Conservation (phyloP, 2,113 vertebrate genomes). For the Gobiocypris rarus region DNA sequence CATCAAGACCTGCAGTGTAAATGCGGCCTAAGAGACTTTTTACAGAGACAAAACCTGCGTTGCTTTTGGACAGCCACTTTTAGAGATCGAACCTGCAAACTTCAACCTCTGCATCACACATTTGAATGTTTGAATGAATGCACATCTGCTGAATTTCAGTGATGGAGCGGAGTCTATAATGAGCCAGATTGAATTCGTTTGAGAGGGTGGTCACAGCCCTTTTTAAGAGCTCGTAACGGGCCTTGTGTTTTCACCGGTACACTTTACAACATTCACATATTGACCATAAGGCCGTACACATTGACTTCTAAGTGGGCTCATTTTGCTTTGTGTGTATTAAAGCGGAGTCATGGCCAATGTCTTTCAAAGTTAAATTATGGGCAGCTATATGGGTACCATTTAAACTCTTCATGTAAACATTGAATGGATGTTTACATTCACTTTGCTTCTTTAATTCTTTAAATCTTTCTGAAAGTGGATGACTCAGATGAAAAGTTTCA, state of each 20-base stretch:
- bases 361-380: constrained; percentile 23
- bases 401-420: constrained; percentile 2
- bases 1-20: no score
- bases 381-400: constrained; percentile 18
- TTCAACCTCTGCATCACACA: not conserved
- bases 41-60: no score
- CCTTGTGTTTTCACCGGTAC: constrained; percentile 22
- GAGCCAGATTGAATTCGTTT: constrained; percentile 66
- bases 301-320: not conserved
- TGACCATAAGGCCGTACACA: not conserved
- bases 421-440: constrained; percentile 20
- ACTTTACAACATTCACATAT: constrained; percentile 22
- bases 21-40: no score
- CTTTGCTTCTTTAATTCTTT: constrained; percentile 12
- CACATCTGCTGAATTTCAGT: constrained; percentile 8
- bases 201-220: constrained; percentile 61
- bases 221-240: not conserved
- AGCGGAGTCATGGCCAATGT: not conserved
- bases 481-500: constrained; percentile 1
- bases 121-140: not conserved
- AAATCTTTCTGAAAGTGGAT: constrained; percentile 25
- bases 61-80: no score
- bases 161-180: constrained; percentile 71
- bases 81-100: not conserved
- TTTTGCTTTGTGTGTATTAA: not conserved